Evolutionary conservation across 2,113 vertebrate genomes (phyloP), one percentile per base, ranked within the genome.

Genomic region (Cromileptes altivelis): DNA sequence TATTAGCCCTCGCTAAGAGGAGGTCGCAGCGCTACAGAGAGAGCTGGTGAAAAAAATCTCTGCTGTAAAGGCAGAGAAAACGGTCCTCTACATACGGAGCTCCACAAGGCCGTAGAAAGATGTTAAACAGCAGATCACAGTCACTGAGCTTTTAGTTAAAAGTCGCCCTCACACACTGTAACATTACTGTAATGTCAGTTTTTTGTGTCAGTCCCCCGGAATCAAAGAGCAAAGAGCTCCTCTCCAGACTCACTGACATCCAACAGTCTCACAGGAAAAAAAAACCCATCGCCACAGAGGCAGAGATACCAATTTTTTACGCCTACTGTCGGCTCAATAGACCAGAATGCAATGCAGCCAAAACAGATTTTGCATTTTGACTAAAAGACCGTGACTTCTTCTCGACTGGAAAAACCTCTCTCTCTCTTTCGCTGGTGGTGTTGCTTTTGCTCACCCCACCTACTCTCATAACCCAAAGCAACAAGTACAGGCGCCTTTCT

Each of bases 1-100:
- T 80, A 52, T 90, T 89, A 80, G 81, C 75, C 68, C 47, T 75
- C 13, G 1, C 6, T 77, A 37, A 83, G 84, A 82, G 57, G 69
- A 74, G 82, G 69, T 85, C 85, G 33, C 4, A 1, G 63, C 84
- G 85, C 85, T 80, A 78, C 52, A 17, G 21, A 53, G 42, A 45
- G 80, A 82, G 79, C 3, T 6, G 80, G 0, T 45, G 62, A 19
- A n/a, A 27, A 85, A 80, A 68, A 49, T 27, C 13, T 3, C 60
- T 9, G 52, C 11, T 55, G 27, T 17, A 19, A 42, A 53, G 53
- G 55, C 19, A 50, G 62, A 76, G 45, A 49, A 52, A 75, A 45
- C 52, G 45, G 40, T 45, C 65, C 62, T 40, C 4, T 15, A 62
- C 64, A 50, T 23, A 2, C 6, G 25, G 68, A 56, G 57, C 53